A percentile compares a stretch with the other conserved stretches of the same genome.
Conservation (phyloP, 1,140 invertebrate genomes). For the Ooceraea biroi region DNA sequence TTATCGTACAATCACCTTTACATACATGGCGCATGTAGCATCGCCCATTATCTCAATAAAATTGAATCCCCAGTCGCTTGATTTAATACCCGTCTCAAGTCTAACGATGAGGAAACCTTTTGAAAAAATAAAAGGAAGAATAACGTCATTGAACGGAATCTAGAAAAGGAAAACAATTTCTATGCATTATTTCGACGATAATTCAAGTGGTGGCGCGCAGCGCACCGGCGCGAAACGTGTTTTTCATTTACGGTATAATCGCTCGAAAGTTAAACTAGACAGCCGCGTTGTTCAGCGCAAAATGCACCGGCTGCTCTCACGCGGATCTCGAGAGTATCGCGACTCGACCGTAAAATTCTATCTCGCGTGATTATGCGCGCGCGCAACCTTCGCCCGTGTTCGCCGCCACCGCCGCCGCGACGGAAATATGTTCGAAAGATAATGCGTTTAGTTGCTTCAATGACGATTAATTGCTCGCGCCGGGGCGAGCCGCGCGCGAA, state of each 20-base stretch:
- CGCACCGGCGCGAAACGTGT: neutral
- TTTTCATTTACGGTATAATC: conserved; percentile 39
- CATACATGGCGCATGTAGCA: neutral
- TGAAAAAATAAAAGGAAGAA: neutral
- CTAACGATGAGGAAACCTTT: neutral
- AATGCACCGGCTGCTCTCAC: conserved; percentile 34
- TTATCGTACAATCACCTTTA: neutral
- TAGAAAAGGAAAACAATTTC: conserved; percentile 15
- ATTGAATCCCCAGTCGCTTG: conserved; percentile 26
- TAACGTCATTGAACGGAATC: conserved; percentile 29
- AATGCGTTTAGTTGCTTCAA: conserved; percentile 64
- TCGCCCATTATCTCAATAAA: conserved; percentile 23
- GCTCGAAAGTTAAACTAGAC: conserved; percentile 43
- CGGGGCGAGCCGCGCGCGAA: conserved; percentile 53
- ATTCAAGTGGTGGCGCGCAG: neutral
- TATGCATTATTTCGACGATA: conserved; percentile 21
- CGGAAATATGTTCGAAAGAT: conserved; percentile 64
- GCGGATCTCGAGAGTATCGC: conserved; percentile 55
- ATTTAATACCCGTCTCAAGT: neutral
- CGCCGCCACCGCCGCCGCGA: conserved; percentile 40
- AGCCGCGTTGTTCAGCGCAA: conserved; percentile 34
- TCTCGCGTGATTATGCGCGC: conserved; percentile 59
- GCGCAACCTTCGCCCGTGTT: conserved; percentile 31
- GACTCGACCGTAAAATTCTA: conserved; percentile 61
- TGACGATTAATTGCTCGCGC: conserved; percentile 62